Conservation (phyloP, 2,797 vertebrate species). For the Bovichtus variegatus region DNA sequence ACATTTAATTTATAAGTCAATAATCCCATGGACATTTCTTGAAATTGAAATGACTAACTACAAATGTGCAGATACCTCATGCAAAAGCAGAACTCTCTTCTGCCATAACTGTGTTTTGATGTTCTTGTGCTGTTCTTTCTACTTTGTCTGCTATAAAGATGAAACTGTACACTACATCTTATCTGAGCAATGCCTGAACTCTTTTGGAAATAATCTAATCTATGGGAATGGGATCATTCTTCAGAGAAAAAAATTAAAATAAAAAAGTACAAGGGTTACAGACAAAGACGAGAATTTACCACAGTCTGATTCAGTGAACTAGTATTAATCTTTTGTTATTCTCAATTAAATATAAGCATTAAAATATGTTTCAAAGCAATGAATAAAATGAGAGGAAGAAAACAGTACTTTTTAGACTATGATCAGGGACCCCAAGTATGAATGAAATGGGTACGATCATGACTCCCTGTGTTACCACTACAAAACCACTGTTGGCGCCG, state of each 20-base stretch:
- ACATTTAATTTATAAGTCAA: slow-evolving; percentile 9
- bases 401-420: not conserved
- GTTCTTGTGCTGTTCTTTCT: not conserved
- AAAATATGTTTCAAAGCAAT: slow-evolving; percentile 8
- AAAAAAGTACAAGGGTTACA: not conserved
- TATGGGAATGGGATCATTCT: not conserved
- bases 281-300: not conserved
- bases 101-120: slow-evolving; percentile 22
- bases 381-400: not conserved
- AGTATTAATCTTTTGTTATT: not conserved
- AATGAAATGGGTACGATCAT: slow-evolving; percentile 8
- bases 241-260: not conserved
- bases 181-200: not conserved
- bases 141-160: not conserved
- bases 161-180: not conserved
- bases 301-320: not conserved
- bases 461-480: not conserved
- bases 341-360: slow-evolving; percentile 44
- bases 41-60: slow-evolving; percentile 9
- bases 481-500: not conserved
- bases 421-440: not conserved
- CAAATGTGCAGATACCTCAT: not conserved
- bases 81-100: not conserved
- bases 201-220: slow-evolving; percentile 32
- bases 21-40: not conserved